Percentiles rank a stretch among this genome's conserved stretches.
phyloP scores from a whole-genome alignment of 2,797 vertebrate species.

The Pseudomugil tenellus region DNA sequence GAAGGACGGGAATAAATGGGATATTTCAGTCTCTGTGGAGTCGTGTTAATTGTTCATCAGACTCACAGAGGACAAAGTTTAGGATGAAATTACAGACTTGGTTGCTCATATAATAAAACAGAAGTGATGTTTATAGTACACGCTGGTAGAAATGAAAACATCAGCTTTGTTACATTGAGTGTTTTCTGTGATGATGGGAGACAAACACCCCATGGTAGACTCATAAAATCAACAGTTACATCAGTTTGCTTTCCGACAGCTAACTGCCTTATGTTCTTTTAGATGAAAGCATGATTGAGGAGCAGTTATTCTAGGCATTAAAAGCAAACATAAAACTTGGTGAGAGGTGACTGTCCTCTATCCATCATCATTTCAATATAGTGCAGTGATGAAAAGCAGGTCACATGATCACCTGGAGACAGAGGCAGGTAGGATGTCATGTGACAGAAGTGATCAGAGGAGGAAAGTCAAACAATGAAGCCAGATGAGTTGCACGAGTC shows the following conservation, averaged over 20 bases:
- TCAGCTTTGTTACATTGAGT: neutral
- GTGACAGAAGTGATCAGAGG: too few species aligned
- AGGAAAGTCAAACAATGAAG: too few species aligned
- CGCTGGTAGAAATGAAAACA: conserved; percentile 14
- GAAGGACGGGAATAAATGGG: conserved; percentile 20
- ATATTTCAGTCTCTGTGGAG: conserved; percentile 18
- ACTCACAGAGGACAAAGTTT: conserved; percentile 13
- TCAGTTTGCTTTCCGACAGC: too few species aligned
- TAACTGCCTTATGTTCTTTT: too few species aligned
- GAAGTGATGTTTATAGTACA: conserved; percentile 15
- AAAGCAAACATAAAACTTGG: conserved; percentile 2
- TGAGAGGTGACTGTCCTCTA: conserved; percentile 15
- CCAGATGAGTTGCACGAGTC: too few species aligned
- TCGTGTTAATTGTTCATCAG: conserved; percentile 19
- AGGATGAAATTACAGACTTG: conserved; percentile 43
- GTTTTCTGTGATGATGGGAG: neutral
- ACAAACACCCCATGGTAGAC: neutral
- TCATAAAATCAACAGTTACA: neutral
- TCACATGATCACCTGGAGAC: conserved; percentile 12
- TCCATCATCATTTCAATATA: conserved; percentile 15
- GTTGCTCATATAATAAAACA: conserved; percentile 27
- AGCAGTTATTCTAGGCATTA: conserved; percentile 1
- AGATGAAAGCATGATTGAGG: too few species aligned
- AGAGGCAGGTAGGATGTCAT: neutral
- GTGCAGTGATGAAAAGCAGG: conserved; percentile 1